phyloP scores from a whole-genome alignment of 2,113 vertebrate species.

The Pristiophorus japonicus region DNA sequence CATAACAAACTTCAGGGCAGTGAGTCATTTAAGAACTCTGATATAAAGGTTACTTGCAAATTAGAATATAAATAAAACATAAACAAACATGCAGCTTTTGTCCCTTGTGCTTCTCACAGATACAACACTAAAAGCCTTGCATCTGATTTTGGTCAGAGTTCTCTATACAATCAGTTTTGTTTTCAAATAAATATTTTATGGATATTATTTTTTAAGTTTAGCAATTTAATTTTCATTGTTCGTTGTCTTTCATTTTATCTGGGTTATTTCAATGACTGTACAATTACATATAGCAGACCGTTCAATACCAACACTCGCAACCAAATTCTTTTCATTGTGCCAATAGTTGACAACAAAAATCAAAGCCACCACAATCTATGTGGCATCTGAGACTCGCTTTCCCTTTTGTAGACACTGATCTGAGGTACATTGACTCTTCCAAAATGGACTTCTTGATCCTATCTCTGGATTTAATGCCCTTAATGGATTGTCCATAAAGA shows the following conservation, averaged over 20 bases:
- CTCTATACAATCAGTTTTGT: neutral
- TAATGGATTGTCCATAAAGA: constrained; percentile 13
- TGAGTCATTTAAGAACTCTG: constrained; percentile 23
- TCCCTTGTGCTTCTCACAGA: neutral
- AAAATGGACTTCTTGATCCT: constrained; percentile 12
- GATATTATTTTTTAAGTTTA: neutral
- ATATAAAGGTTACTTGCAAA: constrained; percentile 38
- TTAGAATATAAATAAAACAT: constrained; percentile 33
- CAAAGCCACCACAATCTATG: neutral
- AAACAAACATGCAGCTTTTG: constrained; percentile 7
- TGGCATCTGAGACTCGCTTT: neutral
- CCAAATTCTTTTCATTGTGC: neutral
- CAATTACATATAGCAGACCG: neutral
- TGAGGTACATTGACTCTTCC: neutral
- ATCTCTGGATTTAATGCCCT: neutral
- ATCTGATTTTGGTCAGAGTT: constrained; percentile 14
- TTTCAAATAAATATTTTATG: constrained; percentile 3
- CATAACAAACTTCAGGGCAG: neutral
- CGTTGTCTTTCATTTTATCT: neutral
- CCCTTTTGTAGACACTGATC: neutral
- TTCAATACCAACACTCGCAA: neutral
- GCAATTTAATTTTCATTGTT: neutral
- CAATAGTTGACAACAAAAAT: neutral
- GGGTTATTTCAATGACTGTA: neutral
- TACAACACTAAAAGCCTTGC: neutral